phyloP scores from a whole-genome alignment of 2,113 vertebrate genomes.

The Delphinus delphis region DNA sequence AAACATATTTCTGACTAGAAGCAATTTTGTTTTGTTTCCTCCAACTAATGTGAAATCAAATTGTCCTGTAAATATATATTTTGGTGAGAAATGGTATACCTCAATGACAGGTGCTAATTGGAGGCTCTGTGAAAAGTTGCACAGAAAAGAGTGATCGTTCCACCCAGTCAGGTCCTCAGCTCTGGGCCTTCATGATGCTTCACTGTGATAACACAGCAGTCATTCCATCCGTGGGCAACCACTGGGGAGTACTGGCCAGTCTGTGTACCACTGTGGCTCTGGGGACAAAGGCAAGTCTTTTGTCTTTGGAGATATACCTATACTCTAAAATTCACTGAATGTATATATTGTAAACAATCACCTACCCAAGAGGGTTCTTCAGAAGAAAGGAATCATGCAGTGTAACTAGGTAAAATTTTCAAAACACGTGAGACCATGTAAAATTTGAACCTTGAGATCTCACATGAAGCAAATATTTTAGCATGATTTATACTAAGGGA shows the following conservation, averaged over 20 bases:
- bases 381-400: background rate
- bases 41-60: background rate
- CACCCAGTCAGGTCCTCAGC: background rate
- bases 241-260: too few relatives aligned
- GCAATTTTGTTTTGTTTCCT: slow-evolving; percentile 4
- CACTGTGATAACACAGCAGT: background rate
- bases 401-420: background rate
- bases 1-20: slow-evolving; percentile 9
- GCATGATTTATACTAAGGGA: background rate
- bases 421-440: background rate
- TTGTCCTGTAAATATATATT: background rate
- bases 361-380: background rate
- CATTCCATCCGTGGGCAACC: background rate
- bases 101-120: background rate
- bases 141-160: background rate
- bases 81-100: background rate
- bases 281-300: background rate
- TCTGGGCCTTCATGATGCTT: background rate
- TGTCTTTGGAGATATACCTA: background rate
- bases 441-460: background rate
- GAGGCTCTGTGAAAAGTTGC: background rate
- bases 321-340: background rate
- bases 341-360: background rate
- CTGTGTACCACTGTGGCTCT: background rate
- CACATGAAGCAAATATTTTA: background rate